phyloP scores from a whole-genome alignment of 30 jellyfish, hydroid and myxozoan species.

The Catostylus mosaicus region DNA sequence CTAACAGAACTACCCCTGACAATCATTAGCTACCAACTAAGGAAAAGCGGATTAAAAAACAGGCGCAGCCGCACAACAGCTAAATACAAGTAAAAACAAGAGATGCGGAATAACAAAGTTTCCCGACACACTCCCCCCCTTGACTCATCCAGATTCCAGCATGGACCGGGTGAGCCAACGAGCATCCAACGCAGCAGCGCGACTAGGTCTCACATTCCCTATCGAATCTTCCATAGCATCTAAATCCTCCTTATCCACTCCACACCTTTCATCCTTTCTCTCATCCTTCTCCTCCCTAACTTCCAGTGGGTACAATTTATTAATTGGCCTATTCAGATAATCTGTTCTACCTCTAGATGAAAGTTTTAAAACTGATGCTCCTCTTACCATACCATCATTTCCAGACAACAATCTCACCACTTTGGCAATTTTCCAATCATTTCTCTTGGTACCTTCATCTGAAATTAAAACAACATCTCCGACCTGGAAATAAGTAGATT shows the following conservation, averaged over 20 bases:
- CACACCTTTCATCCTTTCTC: background rate
- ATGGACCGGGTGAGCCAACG: background rate
- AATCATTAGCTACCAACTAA: too few relatives aligned
- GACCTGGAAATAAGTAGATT: too few relatives aligned
- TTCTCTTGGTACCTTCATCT: background rate
- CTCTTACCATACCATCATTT: background rate
- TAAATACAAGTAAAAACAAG: too few relatives aligned
- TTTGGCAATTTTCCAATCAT: background rate
- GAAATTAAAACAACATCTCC: background rate
- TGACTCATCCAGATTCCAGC: background rate
- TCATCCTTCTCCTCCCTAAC: background rate
- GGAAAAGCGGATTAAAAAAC: too few relatives aligned
- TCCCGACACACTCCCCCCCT: slow-evolving; percentile 4
- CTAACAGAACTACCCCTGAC: too few relatives aligned
- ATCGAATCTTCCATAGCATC: background rate
- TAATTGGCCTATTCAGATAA: background rate
- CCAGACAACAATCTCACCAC: background rate
- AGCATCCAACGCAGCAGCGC: background rate
- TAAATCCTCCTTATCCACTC: background rate
- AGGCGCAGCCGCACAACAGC: too few relatives aligned
- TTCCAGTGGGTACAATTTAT: background rate
- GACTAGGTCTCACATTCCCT: background rate
- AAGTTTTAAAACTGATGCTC: background rate
- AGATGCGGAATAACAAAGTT: too few relatives aligned
- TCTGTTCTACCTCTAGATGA: too few relatives aligned